phyloP scores from a whole-genome alignment of 2,797 vertebrate genomes.

The Spea hammondii region DNA sequence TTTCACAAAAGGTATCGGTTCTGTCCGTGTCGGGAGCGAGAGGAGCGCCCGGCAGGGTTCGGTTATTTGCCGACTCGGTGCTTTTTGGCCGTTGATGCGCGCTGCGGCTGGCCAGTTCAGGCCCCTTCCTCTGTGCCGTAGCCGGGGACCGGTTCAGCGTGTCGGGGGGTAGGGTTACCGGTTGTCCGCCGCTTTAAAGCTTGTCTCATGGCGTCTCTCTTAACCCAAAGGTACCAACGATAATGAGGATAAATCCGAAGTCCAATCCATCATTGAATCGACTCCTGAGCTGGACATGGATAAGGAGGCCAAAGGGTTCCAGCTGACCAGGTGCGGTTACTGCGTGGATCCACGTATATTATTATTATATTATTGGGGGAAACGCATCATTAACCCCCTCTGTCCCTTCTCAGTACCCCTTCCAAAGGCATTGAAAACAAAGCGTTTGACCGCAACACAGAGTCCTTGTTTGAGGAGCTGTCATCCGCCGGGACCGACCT shows the following conservation, averaged over 20 bases:
- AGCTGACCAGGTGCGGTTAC: conserved; percentile 79
- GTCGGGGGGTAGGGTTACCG: too few relatives aligned
- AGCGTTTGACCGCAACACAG: conserved; percentile 92
- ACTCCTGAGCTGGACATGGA: conserved; percentile 96
- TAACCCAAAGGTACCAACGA: conserved; percentile 70
- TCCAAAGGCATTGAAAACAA: conserved; percentile 89
- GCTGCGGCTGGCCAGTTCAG: too few relatives aligned
- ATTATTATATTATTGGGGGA: neutral
- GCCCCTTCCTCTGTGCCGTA: too few relatives aligned
- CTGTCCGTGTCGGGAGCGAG: neutral
- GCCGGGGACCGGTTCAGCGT: too few relatives aligned
- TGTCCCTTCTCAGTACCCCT: conserved; percentile 80
- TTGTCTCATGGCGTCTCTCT: too few relatives aligned
- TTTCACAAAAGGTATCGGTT: neutral
- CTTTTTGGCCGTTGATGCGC: neutral
- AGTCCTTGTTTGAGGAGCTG: conserved; percentile 95
- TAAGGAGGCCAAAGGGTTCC: conserved; percentile 82
- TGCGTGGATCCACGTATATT: too few relatives aligned
- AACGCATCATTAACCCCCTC: neutral
- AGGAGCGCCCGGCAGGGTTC: neutral
- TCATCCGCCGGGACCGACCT: conserved; percentile 92
- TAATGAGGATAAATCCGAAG: conserved; percentile 86
- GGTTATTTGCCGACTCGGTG: neutral
- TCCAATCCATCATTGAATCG: conserved; percentile 95
- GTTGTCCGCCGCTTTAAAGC: too few relatives aligned